A percentile compares a stretch with the other conserved stretches of the same genome.
Evolutionary conservation across 1,140 invertebrate genomes (phyloP).

Genomic region (Drosophila rhopaloa): DNA sequence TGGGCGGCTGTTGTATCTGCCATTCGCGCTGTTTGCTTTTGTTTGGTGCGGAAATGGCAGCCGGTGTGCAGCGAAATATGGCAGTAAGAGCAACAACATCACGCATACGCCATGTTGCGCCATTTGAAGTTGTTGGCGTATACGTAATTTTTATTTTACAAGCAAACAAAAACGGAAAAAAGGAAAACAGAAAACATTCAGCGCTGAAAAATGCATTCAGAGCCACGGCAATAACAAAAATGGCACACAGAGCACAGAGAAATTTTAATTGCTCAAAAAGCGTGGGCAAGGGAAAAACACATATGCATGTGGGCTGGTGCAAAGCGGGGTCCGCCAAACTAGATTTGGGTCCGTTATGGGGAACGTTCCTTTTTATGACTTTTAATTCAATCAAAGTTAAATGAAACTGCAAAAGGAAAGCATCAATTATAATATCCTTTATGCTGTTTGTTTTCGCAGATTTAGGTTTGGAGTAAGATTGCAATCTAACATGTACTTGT

Average conservation of each 20-base stretch:
- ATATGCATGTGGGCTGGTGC: background rate
- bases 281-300: slow-evolving; percentile 4
- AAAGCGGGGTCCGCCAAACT: slow-evolving; percentile 33
- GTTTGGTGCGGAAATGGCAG: slow-evolving; percentile 78
- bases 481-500: background rate
- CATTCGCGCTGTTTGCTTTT: slow-evolving; percentile 65
- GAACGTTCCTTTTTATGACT: slow-evolving; percentile 53
- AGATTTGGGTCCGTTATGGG: slow-evolving; percentile 54
- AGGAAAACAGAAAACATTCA: slow-evolving; percentile 43
- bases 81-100: slow-evolving; percentile 39
- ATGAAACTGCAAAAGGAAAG: slow-evolving; percentile 54
- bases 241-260: slow-evolving; percentile 55
- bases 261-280: slow-evolving; percentile 81
- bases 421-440: slow-evolving; percentile 7
- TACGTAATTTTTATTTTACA: slow-evolving; percentile 81
- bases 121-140: slow-evolving; percentile 79
- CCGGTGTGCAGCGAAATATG: slow-evolving; percentile 75
- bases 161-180: slow-evolving; percentile 58
- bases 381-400: slow-evolving; percentile 77
- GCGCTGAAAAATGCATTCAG: slow-evolving; percentile 61
- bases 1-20: slow-evolving; percentile 45
- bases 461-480: slow-evolving; percentile 18
- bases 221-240: slow-evolving; percentile 53
- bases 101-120: slow-evolving; percentile 74
- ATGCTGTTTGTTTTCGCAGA: slow-evolving; percentile 45